Evolutionary conservation across 2,888 invertebrate species (phyloP), one percentile per base, ranked within the genome.

Genomic region (Oscheius myriophilus): DNA sequence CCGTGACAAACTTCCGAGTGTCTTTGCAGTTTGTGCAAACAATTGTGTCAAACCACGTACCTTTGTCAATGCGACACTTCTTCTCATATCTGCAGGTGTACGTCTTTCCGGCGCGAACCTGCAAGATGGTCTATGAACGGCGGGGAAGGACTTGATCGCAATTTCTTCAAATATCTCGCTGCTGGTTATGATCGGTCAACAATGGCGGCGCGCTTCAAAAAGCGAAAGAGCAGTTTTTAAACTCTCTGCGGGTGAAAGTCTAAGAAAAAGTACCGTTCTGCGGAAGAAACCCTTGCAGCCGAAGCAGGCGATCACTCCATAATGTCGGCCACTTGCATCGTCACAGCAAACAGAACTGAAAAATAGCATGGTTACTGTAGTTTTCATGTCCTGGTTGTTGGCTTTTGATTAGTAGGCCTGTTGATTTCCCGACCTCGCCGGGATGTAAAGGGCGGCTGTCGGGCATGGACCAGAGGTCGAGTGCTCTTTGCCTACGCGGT

Each of bases 281-380:
- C 84, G 67, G 70, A 84, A 84, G 72, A 84, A 84, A 42, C 84
- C 84, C 72, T 85, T 84, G 78, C 84, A 85, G 23, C 85, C 85
- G 55, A 85, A 85, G 53, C 85, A 85, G 11, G 85, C 84, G 11
- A 81, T 78, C 11, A 83, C 84, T 9, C 84, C 84, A 58, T 85
- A 85, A 64, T 85, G 85, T 39, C 83, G 71, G 25, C 85, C 85
- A 26, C 73, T 73, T 12, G 85, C 85, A 54, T 83, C 85, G 68
- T 85, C 85, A 21, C 77, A 79, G 70, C 85, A 85, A 2, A 85
- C 85, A n/a, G 79, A 80, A 70, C 84, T 84, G 71, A 51, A 82
- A 82, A 25, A n/a, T 23, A 33, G 23, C 21, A 16, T 68, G 41
- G 2, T 53, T 42, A 49, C n/a, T 45, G 42, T 62, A 62, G 11